phyloP scores from a whole-genome alignment of 1,140 invertebrate species.

The Drosophila prosaltans region DNA sequence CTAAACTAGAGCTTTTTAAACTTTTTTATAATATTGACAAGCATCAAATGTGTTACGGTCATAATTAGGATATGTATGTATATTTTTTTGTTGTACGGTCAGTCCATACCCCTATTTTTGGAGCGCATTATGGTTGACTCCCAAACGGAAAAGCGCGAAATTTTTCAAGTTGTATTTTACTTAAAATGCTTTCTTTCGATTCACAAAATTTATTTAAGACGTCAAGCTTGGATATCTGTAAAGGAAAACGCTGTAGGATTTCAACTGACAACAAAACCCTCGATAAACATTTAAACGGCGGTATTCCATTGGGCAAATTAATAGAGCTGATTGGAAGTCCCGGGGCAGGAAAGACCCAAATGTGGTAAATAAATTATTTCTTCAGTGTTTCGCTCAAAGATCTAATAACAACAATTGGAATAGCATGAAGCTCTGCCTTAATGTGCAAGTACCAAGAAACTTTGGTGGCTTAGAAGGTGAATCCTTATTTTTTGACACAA shows the following conservation, averaged over 20 bases:
- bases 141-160: background rate
- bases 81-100: background rate
- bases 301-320: conserved; percentile 45
- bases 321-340: conserved; percentile 53
- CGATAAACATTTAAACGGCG: conserved; percentile 44
- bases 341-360: conserved; percentile 53
- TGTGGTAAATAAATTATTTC: conserved; percentile 36
- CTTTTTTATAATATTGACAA: too few species aligned
- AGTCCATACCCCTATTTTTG: background rate
- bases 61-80: too few species aligned
- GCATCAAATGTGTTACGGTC: too few species aligned
- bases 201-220: conserved; percentile 22
- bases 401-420: background rate
- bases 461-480: conserved; percentile 39
- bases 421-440: conserved; percentile 50
- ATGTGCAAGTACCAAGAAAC: conserved; percentile 42
- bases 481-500: conserved; percentile 56
- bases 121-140: background rate
- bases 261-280: conserved; percentile 28
- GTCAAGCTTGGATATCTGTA: conserved; percentile 27
- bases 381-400: background rate
- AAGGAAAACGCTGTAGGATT: conserved; percentile 31
- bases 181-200: background rate
- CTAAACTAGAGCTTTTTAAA: too few species aligned
- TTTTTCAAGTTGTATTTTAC: background rate